Evolutionary conservation across 2,888 invertebrate species (phyloP), one percentile per base, ranked within the genome.

Genomic region (Autographa pulchrina): DNA sequence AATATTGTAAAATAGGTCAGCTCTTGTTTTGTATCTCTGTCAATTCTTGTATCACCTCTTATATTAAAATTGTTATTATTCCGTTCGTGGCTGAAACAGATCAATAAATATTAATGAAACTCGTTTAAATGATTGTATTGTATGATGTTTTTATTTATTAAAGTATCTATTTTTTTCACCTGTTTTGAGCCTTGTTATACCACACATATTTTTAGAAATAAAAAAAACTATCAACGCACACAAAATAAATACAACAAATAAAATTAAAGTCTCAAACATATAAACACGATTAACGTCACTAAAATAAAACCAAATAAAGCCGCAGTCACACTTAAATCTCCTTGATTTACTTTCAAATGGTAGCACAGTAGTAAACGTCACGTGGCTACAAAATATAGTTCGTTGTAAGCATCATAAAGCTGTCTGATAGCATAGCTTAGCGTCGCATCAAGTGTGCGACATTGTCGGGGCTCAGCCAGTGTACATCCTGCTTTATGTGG

Each of bases 331-430:
- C 20, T n/a, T 38, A 68, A 35, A 68, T 48, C 52, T 62, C 54
- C 65, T 61, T 48, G 60, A 66, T 54, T 52, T 64, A 65, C 43
- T 52, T 32, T 5, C 13, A 64, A 74, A 38, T n/a, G 38, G 38
- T 25, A 52, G 43, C 32, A 56, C 25, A 63, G 25, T 48, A 25
- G 20, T 54, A 32, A 74, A 43, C 25, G 66, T 62, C 66, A 31
- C 32, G 54, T n/a, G 13, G 0, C 2, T 48, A 52, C 56, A 74
- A 77, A 72, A 77, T 74, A 72, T 80, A 74, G 81, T 80, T 80
- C 80, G 48, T 77, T 83, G 65, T 64, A 68, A 73, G 68, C 68
- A 60, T 62, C 80, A 82, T 82, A 81, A 82, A 82, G 56, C 60
- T 72, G 72, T 56, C 69, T 68, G 77, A 82, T 82, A 80, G 67